A percentile compares a stretch with the other conserved stretches of the same genome.
These are phyloP conservation scores for Actinia tenebrosa DNA, from an alignment of 64 coral and sea anemone genomes.

Conservation along the genomic window DNA sequence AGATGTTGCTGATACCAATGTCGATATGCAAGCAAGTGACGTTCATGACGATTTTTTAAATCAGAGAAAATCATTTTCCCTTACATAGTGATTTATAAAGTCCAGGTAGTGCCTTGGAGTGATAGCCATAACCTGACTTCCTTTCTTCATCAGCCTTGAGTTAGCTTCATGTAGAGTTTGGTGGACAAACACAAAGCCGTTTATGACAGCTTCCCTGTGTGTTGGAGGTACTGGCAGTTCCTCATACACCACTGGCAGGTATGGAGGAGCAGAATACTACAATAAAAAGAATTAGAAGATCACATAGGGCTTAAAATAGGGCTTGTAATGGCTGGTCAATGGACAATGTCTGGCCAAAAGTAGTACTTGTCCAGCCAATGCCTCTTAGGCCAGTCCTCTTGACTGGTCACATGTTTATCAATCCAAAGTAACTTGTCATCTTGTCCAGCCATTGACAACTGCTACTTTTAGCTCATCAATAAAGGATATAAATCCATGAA, in stretches of 20 bases:
- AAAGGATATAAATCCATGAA: no score
- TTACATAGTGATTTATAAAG: slow-evolving; percentile 98
- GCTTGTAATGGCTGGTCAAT: background rate
- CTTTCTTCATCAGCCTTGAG: slow-evolving; percentile 75
- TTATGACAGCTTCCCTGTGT: slow-evolving; percentile 96
- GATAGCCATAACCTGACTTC: slow-evolving; percentile 82
- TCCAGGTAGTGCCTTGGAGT: slow-evolving; percentile 93
- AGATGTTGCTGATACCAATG: no score
- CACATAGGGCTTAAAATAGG: no score
- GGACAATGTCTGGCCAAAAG: background rate
- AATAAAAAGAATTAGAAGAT: background rate
- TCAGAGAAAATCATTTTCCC: background rate
- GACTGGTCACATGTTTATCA: no score
- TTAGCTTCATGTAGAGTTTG: slow-evolving; percentile 96
- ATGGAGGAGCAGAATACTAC: slow-evolving; percentile 90
- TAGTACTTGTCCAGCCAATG: no score
- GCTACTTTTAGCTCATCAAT: no score
- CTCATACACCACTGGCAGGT: slow-evolving; percentile 94
- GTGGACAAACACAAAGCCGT: slow-evolving; percentile 97
- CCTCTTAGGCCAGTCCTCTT: no score
- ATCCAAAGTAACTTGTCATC: no score
- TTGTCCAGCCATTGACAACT: no score
- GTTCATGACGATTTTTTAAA: no score
- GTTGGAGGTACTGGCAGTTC: slow-evolving; percentile 82
- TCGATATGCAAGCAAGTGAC: no score